A percentile compares a stretch with the other conserved stretches of the same genome.
phyloP scores from a whole-genome alignment of 2,113 vertebrate species.

The Prionailurus bengalensis region DNA sequence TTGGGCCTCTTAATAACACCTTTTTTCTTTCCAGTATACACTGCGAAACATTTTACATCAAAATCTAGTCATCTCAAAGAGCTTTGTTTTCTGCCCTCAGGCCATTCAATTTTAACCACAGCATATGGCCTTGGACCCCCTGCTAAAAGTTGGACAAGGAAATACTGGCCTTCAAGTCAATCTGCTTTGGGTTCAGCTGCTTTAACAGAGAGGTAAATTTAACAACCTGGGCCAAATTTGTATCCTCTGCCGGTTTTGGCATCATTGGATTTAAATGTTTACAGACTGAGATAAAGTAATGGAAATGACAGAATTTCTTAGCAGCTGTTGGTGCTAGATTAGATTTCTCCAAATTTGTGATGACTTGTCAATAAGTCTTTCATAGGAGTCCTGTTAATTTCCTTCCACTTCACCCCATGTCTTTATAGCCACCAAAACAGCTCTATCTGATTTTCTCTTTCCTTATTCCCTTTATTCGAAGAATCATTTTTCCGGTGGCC shows the following conservation, averaged over 20 bases:
- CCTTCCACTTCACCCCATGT: not conserved
- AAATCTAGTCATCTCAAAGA: not conserved
- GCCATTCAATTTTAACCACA: not conserved
- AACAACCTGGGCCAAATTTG: not conserved
- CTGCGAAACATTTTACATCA: not conserved
- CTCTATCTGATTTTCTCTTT: not conserved
- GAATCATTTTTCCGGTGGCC: not conserved
- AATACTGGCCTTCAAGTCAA: not conserved
- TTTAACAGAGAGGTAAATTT: not conserved
- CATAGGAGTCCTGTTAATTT: not conserved
- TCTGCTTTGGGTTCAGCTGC: not conserved
- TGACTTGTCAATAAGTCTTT: not conserved
- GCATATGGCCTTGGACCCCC: no score
- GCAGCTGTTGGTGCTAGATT: not conserved
- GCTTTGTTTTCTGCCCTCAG: not conserved
- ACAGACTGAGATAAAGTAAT: not conserved
- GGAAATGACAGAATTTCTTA: not conserved
- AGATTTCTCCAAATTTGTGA: not conserved
- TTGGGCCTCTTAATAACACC: not conserved
- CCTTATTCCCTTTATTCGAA: not conserved
- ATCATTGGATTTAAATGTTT: not conserved
- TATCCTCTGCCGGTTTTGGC: not conserved
- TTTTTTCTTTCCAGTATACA: not conserved
- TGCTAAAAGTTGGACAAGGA: not conserved
- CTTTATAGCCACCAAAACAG: not conserved